Conservation (phyloP, 1,140 invertebrate genomes). For the Cotesia typhae region DNA sequence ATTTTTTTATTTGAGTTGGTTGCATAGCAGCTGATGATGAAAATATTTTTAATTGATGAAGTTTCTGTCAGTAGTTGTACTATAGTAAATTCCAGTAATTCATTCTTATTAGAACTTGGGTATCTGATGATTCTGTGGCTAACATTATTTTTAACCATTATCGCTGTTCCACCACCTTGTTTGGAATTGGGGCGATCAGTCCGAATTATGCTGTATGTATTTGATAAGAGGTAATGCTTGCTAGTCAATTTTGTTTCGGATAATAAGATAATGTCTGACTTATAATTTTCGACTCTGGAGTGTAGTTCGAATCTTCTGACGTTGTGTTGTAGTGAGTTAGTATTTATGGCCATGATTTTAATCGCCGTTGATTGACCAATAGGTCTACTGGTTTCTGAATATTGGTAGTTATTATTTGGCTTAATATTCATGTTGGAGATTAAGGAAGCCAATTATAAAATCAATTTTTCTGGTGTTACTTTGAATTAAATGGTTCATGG, state of each 20-base stretch:
- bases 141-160: neutral
- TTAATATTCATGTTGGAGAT: no score
- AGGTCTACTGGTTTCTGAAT: no score
- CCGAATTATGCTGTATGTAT: constrained; percentile 7
- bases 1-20: constrained; percentile 4
- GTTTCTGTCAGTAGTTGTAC: constrained; percentile 21
- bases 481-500: no score
- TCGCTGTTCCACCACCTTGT: constrained; percentile 21
- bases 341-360: no score
- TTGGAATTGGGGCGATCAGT: neutral
- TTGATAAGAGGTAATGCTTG: neutral
- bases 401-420: no score
- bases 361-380: no score
- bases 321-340: no score
- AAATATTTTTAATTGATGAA: neutral
- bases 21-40: constrained; percentile 9
- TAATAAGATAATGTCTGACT: constrained; percentile 1
- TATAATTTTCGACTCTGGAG: neutral
- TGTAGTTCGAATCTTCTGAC: no score
- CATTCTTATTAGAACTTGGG: neutral
- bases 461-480: no score
- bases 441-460: no score
- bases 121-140: neutral
- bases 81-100: constrained; percentile 49
- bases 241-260: constrained; percentile 28